Evolutionary conservation across 2,888 invertebrate species (phyloP).

Genomic region (Deroplatys truncata): DNA sequence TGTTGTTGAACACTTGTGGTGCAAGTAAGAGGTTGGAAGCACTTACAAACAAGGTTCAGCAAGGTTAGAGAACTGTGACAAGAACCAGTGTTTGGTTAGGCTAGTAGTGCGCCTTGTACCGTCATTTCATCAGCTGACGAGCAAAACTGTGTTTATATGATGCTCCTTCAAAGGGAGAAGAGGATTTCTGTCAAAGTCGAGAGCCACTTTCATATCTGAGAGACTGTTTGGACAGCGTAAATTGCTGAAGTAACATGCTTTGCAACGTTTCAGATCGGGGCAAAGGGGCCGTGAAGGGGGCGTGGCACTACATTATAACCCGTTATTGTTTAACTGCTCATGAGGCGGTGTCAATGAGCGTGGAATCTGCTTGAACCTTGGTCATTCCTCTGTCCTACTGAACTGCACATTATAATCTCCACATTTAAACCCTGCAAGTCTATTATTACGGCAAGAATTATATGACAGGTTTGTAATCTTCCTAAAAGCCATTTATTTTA

Average conservation of each 20-base stretch:
- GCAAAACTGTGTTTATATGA: background rate
- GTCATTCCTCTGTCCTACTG: background rate
- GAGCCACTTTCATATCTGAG: background rate
- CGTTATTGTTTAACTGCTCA: background rate
- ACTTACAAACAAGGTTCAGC: too few species aligned
- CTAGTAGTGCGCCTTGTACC: background rate
- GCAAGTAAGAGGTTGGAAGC: too few species aligned
- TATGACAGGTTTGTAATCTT: too few species aligned
- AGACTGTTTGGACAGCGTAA: background rate
- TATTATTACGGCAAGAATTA: too few species aligned
- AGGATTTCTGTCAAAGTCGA: background rate
- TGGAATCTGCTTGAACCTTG: background rate
- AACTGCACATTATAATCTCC: background rate
- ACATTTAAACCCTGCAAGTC: too few species aligned
- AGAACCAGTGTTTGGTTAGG: background rate
- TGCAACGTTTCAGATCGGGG: too few species aligned
- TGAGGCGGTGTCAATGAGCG: background rate
- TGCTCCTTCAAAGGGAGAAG: background rate
- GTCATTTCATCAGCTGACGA: background rate
- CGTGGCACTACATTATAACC: background rate
- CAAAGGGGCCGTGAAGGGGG: background rate
- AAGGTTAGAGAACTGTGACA: background rate
- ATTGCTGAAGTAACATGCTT: background rate
- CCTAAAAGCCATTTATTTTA: too few species aligned
- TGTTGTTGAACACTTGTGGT: too few species aligned